Evolutionary conservation across 1,140 invertebrate species (phyloP).

Genomic region (Drosophila sulfurigaster): DNA sequence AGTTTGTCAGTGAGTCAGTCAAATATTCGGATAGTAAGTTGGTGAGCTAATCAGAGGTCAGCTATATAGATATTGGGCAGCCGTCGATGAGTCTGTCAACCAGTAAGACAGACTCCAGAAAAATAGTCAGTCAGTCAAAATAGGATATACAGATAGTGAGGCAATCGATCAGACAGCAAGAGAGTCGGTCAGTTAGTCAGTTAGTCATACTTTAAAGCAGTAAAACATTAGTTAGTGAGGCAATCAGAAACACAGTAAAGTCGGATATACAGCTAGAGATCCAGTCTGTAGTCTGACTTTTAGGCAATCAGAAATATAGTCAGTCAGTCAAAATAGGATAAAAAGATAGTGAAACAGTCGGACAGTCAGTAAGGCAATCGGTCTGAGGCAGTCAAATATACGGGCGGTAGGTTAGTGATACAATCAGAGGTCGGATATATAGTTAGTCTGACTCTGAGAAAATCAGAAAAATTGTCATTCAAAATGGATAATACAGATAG

Average conservation of each 20-base stretch:
- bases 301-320: neutral
- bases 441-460: too few species aligned
- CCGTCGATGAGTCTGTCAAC: neutral
- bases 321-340: neutral
- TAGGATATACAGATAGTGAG: neutral
- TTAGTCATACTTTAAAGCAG: neutral
- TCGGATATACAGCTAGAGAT: neutral
- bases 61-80: neutral
- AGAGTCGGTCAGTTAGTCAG: neutral
- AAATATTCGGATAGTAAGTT: neutral
- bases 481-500: too few species aligned
- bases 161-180: neutral
- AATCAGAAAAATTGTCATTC: too few species aligned
- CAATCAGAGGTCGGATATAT: too few species aligned
- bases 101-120: neutral
- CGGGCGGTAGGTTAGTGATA: too few species aligned
- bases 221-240: neutral
- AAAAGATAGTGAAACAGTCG: neutral
- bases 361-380: neutral
- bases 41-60: too few species aligned
- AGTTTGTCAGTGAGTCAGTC: neutral
- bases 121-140: neutral
- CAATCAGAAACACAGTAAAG: neutral
- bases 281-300: slow-evolving; percentile 3
- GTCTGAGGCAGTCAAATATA: too few species aligned